A percentile compares a stretch with the other conserved stretches of the same genome.
Evolutionary conservation across 30 jellyfish, hydroid and myxozoan species (phyloP).

Genomic region (Morbakka virulenta): DNA sequence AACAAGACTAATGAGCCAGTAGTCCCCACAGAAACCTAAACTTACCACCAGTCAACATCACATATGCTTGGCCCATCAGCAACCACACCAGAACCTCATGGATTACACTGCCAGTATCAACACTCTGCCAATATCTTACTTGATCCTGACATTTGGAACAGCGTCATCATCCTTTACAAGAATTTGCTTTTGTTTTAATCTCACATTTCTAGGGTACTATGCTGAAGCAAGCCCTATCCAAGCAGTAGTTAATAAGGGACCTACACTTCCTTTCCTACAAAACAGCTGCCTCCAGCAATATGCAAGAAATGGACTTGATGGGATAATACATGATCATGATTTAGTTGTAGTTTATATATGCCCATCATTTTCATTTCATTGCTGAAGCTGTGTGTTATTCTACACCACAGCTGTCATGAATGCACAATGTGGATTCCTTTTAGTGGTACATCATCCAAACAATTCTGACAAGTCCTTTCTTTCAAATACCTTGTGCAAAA

Average conservation of each 20-base stretch:
- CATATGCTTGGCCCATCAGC: too few species aligned
- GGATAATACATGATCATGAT: conserved; percentile 39
- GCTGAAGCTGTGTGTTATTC: conserved; percentile 46
- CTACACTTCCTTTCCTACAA: conserved; percentile 42
- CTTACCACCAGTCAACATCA: too few species aligned
- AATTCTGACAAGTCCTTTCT: conserved; percentile 50
- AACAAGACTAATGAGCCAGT: too few species aligned
- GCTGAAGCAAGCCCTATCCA: conserved; percentile 48
- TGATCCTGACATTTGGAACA: too few species aligned
- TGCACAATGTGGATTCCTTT: conserved; percentile 56
- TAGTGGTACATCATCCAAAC: conserved; percentile 46
- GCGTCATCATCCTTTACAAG: too few species aligned
- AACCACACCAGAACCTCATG: too few species aligned
- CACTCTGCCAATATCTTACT: too few species aligned
- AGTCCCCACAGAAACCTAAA: too few species aligned
- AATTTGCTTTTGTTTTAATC: too few species aligned
- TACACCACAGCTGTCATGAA: conserved; percentile 58
- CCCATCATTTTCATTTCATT: conserved; percentile 65
- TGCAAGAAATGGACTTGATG: conserved; percentile 26
- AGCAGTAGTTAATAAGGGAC: conserved; percentile 68
- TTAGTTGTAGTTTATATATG: conserved; percentile 36
- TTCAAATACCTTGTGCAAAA: conserved; percentile 54
- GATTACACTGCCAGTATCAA: too few species aligned
- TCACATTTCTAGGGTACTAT: conserved; percentile 46
- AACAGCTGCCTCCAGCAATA: conserved; percentile 51